phyloP scores from a whole-genome alignment of 2,797 vertebrate genomes.

The Phoeniculus purpureus region DNA sequence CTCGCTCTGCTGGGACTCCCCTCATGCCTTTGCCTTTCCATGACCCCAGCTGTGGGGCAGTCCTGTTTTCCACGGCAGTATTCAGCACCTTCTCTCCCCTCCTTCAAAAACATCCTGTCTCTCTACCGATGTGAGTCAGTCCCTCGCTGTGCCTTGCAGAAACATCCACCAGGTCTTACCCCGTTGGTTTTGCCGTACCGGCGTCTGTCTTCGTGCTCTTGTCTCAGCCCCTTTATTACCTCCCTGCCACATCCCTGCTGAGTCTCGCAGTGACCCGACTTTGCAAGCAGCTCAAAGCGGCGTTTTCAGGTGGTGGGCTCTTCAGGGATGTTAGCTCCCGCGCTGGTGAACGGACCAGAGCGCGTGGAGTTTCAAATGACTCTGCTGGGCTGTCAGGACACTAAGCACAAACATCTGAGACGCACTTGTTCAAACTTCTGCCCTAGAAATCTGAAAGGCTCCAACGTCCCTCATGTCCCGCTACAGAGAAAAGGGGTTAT shows the following conservation, averaged over 20 bases:
- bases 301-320: not conserved
- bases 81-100: not conserved
- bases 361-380: not conserved
- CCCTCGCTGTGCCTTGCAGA: not conserved
- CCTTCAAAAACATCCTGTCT: not conserved
- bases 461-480: not conserved
- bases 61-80: not conserved
- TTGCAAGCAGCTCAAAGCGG: conserved; percentile 5
- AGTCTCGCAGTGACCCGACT: not conserved
- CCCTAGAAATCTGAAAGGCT: conserved; percentile 1
- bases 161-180: not conserved
- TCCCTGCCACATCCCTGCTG: not conserved
- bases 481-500: not conserved
- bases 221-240: not conserved
- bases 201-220: not conserved
- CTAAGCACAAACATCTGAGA: conserved; percentile 13
- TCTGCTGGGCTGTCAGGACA: conserved; percentile 6
- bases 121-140: fast-evolving
- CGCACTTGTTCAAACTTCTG: not conserved
- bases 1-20: not conserved
- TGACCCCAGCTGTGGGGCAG: not conserved
- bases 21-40: not conserved
- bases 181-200: not conserved
- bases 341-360: not conserved
- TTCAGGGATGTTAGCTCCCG: not conserved